Base-by-base conservation (phyloP, 2,797 vertebrate species). In the Oreonectes daqikongensis region DNA sequence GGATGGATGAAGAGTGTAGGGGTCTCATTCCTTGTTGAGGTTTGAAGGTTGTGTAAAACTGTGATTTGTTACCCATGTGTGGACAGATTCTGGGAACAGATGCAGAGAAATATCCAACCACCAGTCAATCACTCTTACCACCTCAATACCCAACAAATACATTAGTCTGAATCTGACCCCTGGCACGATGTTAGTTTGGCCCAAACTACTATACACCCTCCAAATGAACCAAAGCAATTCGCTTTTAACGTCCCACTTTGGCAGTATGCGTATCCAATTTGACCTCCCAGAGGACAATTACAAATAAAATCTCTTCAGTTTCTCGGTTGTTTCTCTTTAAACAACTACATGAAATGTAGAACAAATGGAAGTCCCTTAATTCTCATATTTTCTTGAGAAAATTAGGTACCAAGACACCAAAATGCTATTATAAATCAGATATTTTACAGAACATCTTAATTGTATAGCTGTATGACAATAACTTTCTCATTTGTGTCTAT, bases 41-140 rank as follows among this genome's bases (percentile, higher is more conserved):
- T 82, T 55, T 69, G 72, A 22, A 81, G 72, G 2, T 74, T 76
- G 63, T 12, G 65, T 77, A 83, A 82, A 77, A 81, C 76, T 64
- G 71, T 38, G 72, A 67, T 75, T 80, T 75, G 73, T 79, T 66
- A 68, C 64, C 69, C 57, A 61, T 59, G 74, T 75, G 63, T 14
- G 53, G 67, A 81, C 15, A 17, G 64, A 73, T 63, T 71, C 70
- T 82, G 52, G 65, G 80, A 79, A 64, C 71, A 79, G 44, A 61
- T 77, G 66, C 65, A 22, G n/a, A 52, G 35, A 78, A 60, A 52
- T 32, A 53, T 50, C 59, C 32, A 77, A 55, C 52, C 71, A 48
- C 35, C 46, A 72, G 79, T 53, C 74, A 71, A 28, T 78, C 53
- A 50, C 71, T 68, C 35, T 52, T 18, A 65, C 60, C 50, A 59